phyloP scores from a whole-genome alignment of 2,797 vertebrate species.

The Karalla daura region DNA sequence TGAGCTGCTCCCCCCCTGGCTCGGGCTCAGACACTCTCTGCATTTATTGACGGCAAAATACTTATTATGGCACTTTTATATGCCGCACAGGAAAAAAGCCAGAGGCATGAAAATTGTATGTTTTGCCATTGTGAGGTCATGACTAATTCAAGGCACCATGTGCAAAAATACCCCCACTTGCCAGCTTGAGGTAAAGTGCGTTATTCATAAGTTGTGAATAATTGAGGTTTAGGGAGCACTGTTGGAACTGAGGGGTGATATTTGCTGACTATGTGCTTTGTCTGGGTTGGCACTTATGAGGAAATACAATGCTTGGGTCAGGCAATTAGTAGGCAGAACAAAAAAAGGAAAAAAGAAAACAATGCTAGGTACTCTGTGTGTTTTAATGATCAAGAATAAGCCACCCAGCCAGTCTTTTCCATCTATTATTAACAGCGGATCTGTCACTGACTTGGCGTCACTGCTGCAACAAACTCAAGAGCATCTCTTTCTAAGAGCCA shows the following conservation, averaged over 20 bases:
- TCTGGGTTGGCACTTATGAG: conserved; percentile 59
- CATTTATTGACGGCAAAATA: conserved; percentile 55
- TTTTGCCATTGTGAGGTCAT: conserved; percentile 75
- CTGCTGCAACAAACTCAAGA: background rate
- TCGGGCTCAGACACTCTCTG: conserved; percentile 19
- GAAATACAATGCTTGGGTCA: conserved; percentile 53
- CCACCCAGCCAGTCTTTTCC: background rate
- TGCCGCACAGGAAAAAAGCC: conserved; percentile 9
- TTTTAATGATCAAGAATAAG: conserved; percentile 33
- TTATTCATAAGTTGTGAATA: conserved; percentile 84
- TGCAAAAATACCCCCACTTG: conserved; percentile 77
- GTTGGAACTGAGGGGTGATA: conserved; percentile 48
- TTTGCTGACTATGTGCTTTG: conserved; percentile 76
- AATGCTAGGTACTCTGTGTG: conserved; percentile 3
- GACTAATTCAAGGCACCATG: conserved; percentile 76
- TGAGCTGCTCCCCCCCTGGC: background rate
- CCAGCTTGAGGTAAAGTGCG: conserved; percentile 76
- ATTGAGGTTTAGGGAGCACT: conserved; percentile 75
- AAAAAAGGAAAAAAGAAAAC: too few relatives aligned
- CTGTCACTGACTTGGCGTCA: background rate
- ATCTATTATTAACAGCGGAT: background rate
- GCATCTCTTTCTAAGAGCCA: background rate
- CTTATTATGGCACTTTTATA: conserved; percentile 49
- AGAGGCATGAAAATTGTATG: conserved; percentile 73
- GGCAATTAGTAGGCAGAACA: conserved; percentile 55